Percentiles rank a stretch among this genome's conserved stretches.
phyloP scores from a whole-genome alignment of 2,888 invertebrate species.

The Agriopis aurantiaria region DNA sequence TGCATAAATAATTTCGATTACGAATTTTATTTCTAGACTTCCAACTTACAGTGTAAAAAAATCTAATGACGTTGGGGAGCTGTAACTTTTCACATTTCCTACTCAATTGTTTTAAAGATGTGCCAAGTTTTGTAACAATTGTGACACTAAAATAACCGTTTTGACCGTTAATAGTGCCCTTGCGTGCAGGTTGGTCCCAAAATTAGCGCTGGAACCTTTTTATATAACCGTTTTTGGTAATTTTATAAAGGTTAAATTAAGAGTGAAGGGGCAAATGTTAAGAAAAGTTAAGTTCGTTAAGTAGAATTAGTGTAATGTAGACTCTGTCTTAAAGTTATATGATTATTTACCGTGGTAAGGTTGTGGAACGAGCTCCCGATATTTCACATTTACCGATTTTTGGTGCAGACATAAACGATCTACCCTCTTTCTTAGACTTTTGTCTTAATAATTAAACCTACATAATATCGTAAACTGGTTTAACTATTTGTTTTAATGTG shows the following conservation, averaged over 20 bases:
- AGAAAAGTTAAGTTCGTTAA: not conserved
- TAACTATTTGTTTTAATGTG: no score
- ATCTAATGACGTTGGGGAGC: not conserved
- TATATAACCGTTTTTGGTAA: conserved; percentile 10
- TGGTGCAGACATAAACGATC: no score
- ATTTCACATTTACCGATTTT: no score
- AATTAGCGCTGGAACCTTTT: conserved; percentile 10
- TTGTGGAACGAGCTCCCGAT: no score
- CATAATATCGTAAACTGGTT: no score
- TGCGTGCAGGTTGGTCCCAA: conserved; percentile 9
- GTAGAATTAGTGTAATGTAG: not conserved
- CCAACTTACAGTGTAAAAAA: no score
- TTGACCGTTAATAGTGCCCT: conserved; percentile 22
- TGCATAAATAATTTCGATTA: no score
- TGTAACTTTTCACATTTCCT: not conserved
- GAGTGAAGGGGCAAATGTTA: not conserved
- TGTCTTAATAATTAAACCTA: not conserved
- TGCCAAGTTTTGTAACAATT: conserved; percentile 38
- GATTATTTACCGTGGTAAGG: no score
- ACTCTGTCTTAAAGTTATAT: no score
- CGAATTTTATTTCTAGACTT: no score
- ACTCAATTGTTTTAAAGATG: conserved; percentile 50
- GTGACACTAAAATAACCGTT: conserved; percentile 15
- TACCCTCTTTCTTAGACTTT: no score
- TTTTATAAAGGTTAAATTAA: conserved; percentile 15